A percentile compares a stretch with the other conserved stretches of the same genome.
Evolutionary conservation across 2,113 vertebrate genomes (phyloP).

Genomic region (Ursus arctos): DNA sequence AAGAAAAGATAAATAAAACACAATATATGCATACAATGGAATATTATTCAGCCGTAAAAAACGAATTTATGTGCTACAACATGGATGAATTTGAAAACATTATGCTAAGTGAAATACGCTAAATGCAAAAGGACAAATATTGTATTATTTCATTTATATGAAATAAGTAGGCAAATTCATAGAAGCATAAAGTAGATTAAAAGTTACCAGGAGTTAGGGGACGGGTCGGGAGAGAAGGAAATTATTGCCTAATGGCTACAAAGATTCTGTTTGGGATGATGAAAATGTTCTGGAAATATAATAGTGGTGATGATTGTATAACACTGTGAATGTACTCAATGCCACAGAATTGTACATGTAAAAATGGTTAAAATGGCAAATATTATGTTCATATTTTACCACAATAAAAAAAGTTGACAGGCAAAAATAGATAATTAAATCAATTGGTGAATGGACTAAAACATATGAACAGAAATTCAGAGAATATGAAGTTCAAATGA

Average conservation of each 20-base stretch:
- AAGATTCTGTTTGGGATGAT: background rate
- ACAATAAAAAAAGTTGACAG: background rate
- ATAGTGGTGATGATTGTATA: background rate
- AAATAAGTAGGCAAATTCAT: background rate
- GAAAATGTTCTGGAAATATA: background rate
- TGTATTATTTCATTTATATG: background rate
- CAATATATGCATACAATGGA: background rate
- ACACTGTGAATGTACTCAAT: background rate
- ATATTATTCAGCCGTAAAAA: background rate
- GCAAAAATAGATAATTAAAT: background rate
- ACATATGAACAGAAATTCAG: conserved; percentile 1
- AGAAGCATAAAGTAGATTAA: background rate
- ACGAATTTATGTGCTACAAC: background rate
- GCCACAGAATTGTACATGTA: background rate
- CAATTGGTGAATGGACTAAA: background rate
- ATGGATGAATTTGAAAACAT: background rate
- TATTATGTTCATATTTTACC: background rate
- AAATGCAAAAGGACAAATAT: background rate
- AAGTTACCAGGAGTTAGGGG: background rate
- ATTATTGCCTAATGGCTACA: background rate
- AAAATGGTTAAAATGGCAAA: background rate
- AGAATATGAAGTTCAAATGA: background rate
- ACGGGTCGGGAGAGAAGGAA: background rate
- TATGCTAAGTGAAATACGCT: background rate
- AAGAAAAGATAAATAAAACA: background rate